Conservation (phyloP, 2,797 vertebrate species). For the Alauda arvensis region DNA sequence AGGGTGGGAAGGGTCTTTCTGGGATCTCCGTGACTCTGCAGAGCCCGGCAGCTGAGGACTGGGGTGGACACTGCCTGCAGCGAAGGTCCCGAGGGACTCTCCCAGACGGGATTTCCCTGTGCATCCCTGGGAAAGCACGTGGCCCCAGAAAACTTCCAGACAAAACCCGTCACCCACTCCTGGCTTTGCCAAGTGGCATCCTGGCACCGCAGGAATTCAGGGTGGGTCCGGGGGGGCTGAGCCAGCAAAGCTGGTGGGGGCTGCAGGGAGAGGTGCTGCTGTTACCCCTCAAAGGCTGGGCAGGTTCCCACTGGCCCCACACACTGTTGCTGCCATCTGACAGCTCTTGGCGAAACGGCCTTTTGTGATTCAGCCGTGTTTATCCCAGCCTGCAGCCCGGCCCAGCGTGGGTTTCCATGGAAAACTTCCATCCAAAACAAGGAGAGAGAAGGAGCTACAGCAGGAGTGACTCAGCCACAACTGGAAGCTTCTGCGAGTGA, state of each 20-base stretch:
- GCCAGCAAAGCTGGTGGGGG: fast-evolving
- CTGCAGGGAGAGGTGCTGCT: background rate
- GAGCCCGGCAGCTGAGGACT: background rate
- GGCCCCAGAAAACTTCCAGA: background rate
- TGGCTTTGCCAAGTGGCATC: background rate
- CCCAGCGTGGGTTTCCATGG: slow-evolving; percentile 70
- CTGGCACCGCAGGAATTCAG: background rate
- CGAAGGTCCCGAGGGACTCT: background rate
- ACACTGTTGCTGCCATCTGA: background rate
- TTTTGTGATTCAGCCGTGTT: slow-evolving; percentile 53
- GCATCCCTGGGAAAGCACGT: background rate
- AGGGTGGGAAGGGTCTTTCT: background rate
- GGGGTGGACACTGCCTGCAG: background rate
- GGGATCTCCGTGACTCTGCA: background rate
- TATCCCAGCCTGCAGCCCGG: slow-evolving; percentile 54
- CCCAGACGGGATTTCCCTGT: background rate
- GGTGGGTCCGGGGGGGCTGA: background rate
- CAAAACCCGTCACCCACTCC: background rate
- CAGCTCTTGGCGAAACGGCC: slow-evolving; percentile 19
- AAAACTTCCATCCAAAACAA: slow-evolving; percentile 71
- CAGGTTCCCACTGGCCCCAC: background rate
- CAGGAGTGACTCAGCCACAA: slow-evolving; percentile 66
- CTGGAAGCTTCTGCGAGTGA: slow-evolving; percentile 53
- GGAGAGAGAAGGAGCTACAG: slow-evolving; percentile 55
- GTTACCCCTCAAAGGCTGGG: background rate